These are phyloP conservation scores for Umimayanthus kanabou DNA, from an alignment of 92 coral and sea anemone species.

Conservation along the genomic window DNA sequence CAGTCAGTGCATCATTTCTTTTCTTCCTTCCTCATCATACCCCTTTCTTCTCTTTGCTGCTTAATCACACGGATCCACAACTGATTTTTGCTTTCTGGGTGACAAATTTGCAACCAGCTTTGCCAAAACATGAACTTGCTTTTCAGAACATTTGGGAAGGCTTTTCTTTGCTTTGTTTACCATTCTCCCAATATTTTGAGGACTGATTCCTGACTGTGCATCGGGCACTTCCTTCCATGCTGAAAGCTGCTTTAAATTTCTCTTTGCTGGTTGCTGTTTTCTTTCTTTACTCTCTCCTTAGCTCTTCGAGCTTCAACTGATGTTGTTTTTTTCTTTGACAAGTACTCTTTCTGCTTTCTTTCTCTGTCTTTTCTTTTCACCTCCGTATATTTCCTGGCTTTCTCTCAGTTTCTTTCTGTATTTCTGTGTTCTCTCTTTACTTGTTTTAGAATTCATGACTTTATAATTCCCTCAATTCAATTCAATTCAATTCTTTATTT, in stretches of 20 bases:
- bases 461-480: too few relatives aligned
- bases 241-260: conserved; percentile 3
- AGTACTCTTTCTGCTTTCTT: conserved; percentile 44
- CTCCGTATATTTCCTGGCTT: conserved; percentile 32
- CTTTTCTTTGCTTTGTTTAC: conserved; percentile 49
- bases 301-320: conserved; percentile 32
- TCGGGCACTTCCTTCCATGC: conserved; percentile 17
- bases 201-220: conserved; percentile 47
- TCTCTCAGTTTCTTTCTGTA: conserved; percentile 50
- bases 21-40: conserved; percentile 48
- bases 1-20: conserved; percentile 59
- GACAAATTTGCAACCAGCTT: conserved; percentile 51
- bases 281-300: conserved; percentile 46
- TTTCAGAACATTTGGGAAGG: conserved; percentile 58
- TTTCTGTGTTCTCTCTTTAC: conserved; percentile 52
- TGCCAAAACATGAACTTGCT: conserved; percentile 46
- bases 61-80: conserved; percentile 52
- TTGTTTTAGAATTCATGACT: conserved; percentile 41
- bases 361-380: conserved; percentile 55
- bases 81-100: conserved; percentile 54
- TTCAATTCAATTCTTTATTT: too few relatives aligned
- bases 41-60: conserved; percentile 55
- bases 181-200: conserved; percentile 55
- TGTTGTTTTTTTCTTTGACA: conserved; percentile 17
- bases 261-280: conserved; percentile 34